Evolutionary conservation across 2,113 vertebrate species (phyloP).

Genomic region (Amphiprion ocellaris): DNA sequence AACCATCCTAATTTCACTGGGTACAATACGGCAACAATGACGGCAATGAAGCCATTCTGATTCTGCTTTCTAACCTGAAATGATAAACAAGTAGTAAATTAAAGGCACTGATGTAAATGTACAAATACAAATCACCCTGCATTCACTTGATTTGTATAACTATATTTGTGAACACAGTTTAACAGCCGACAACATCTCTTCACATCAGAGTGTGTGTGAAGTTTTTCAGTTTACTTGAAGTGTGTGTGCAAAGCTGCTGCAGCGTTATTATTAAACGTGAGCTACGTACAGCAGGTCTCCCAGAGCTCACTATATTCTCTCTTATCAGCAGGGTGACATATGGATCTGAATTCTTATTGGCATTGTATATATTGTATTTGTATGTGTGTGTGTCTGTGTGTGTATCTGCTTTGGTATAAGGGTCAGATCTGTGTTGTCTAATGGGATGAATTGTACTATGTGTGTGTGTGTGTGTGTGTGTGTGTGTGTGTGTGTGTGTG

Average conservation of each 20-base stretch:
- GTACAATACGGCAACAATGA: no score
- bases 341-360: conserved; percentile 50
- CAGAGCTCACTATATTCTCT: conserved; percentile 29
- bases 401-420: conserved; percentile 40
- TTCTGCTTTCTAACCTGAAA: no score
- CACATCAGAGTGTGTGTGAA: no score
- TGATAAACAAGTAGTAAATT: no score
- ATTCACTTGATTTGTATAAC: no score
- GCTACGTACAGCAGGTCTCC: conserved; percentile 14
- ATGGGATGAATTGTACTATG: conserved; percentile 59
- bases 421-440: conserved; percentile 60
- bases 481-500: conserved; percentile 23
- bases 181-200: no score
- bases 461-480: conserved; percentile 22
- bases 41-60: no score
- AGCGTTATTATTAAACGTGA: conserved; percentile 11
- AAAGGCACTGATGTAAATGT: no score
- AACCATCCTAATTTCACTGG: no score
- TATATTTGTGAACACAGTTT: no score
- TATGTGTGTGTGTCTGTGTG: conserved; percentile 21
- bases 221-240: no score
- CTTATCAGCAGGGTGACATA: conserved; percentile 63
- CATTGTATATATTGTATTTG: conserved; percentile 40
- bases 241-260: background rate
- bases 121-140: no score